Evolutionary conservation across 2,797 vertebrate genomes (phyloP), one percentile per base, ranked within the genome.

Genomic region (Sternotherus odoratus): DNA sequence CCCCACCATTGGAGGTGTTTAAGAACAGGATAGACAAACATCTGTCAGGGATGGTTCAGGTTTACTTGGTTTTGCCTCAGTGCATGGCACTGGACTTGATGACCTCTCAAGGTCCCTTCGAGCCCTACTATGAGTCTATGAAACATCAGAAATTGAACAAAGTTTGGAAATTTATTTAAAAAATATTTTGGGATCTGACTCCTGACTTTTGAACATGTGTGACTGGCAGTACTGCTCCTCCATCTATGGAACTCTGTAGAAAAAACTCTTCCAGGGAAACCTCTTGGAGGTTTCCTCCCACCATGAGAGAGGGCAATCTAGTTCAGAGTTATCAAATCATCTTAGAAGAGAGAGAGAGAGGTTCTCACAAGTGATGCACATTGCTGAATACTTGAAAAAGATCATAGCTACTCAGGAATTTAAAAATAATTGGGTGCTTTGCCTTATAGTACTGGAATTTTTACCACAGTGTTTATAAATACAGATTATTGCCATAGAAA

Each of bases 401-500:
- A 39, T 79, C n/a, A 86, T 60, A 26, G 33, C 53, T 90, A 51
- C 23, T 79, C 46, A 69, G 2, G 83, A 30, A 15, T 11, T 56
- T 84, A 86, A 79, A 60, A 91, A 24, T 77, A 81, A 46, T 57
- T 88, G 16, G 28, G 4, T 63, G 46, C 28, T 75, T 33, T 66
- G 53, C 78, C 89, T 56, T 39, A 77, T 86, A 84, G n/a, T 77
- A 36, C 3, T 57, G 69, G 33, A 82, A 23, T 81, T 82, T 51
- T 43, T 36, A 2, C 75, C 12, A 4, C 9, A 5, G 0, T 81
- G 26, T 95, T 96, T 96, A 81, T 85, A 95, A 93, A 84, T 90
- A 77, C 43, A 89, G 86, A 91, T 94, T 90, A 87, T 90, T 93
- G 77, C 54, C 54, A 48, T 90, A 83, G 95, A 91, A 95, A 96